Conservation (phyloP, 2,113 vertebrate species). For the Myanophis thanlyinensis region DNA sequence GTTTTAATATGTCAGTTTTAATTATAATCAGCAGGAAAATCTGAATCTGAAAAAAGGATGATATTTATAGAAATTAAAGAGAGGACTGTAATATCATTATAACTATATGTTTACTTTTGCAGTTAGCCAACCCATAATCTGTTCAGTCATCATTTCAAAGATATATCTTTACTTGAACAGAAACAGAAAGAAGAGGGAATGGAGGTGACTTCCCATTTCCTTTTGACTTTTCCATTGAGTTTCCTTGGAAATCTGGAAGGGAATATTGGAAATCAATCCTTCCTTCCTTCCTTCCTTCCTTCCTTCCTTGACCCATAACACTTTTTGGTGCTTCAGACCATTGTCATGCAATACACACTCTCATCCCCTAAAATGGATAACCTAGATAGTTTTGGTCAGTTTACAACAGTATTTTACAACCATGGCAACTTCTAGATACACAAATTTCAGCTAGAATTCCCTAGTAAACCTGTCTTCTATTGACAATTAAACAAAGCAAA, state of each 20-base stretch:
- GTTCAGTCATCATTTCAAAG: not conserved
- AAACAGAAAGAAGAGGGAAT: not conserved
- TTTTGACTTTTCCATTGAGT: not conserved
- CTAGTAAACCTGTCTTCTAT: not conserved
- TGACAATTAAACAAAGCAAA: not conserved
- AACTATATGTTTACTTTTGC: not conserved
- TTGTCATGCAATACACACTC: not conserved
- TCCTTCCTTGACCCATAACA: conserved; percentile 10
- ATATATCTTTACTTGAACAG: not conserved
- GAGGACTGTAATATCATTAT: not conserved
- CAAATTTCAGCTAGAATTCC: not conserved
- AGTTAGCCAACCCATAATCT: not conserved
- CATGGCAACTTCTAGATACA: not conserved
- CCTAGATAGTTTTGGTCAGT: not conserved
- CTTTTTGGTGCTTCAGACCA: conserved; percentile 23
- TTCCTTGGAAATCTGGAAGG: not conserved
- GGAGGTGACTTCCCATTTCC: not conserved
- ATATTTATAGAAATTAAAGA: not conserved
- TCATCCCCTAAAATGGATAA: not conserved
- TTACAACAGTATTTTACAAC: not conserved
- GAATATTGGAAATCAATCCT: not conserved
- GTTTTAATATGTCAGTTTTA: not conserved
- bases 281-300: not conserved
- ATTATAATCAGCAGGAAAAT: not conserved
- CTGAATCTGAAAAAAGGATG: not conserved